Base-by-base conservation (phyloP, 2,797 vertebrate genomes). In the Tolypeutes matacus region DNA sequence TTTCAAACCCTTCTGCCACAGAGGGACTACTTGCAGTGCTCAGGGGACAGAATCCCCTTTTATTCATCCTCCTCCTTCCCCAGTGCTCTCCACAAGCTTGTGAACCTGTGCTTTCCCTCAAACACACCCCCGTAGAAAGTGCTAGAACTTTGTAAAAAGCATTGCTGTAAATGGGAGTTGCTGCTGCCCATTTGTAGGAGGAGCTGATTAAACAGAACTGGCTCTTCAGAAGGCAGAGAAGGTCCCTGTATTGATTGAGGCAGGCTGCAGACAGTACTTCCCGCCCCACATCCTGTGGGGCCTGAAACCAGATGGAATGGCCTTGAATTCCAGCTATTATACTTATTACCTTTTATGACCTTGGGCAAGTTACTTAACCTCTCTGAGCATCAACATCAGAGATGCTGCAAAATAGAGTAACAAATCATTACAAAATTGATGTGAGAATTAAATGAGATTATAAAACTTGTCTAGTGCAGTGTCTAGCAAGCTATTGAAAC, bases 321-420 rank as follows among this genome's bases (percentile, higher is more conserved):
- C 53, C 65, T 90, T 36, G 13, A 51, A 64, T 39, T 53, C 25
- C 82, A 78, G 80, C 17, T 84, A 27, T 69, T 42, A 15, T 15
- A 67, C n/a, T 62, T 25, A 88, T 83, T 62, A 67, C n/a, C 64
- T 76, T 51, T 51, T 72, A 53, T 58, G 72, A 64, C 31, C 58
- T 58, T 49, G 31, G 34, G 42, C 56, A 84, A 65, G n/a, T 76
- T 56, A 70, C 39, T 76, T 64, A 36, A 75, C 17, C 36, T 60
- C 25, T 89, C 77, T 77, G 75, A 94, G 39, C 76, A 73, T 67
- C n/a, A 5, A 31, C 23, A n/a, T 49, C n/a, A n/a, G n/a, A n/a
- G n/a, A n/a, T n/a, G n/a, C 39, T 69, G 56, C n/a, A 90, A 95
- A 76, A 77, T 81, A 56, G 62, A 88, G 69, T 60, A 65, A 53